These are phyloP conservation scores for Hoplostethus atlanticus DNA, from an alignment of 2,797 vertebrate genomes.

Conservation along the genomic window DNA sequence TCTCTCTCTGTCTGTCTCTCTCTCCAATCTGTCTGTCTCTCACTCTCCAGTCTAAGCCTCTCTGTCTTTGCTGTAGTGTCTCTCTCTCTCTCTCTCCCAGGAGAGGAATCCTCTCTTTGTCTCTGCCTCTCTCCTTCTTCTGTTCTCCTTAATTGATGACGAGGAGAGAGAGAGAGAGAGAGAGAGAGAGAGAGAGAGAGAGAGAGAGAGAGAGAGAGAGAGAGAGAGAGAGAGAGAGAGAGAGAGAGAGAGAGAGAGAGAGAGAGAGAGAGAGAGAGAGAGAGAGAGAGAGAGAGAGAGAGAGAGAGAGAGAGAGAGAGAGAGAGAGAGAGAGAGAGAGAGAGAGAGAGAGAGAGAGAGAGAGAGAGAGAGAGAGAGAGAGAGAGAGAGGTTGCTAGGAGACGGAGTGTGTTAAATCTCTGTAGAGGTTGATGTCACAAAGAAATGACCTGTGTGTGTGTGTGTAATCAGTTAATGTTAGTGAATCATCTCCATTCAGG, in stretches of 20 bases:
- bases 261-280: constrained; percentile 9
- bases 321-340: neutral
- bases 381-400: constrained; percentile 6
- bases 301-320: neutral
- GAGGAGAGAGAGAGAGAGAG: neutral
- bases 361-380: neutral
- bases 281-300: constrained; percentile 6
- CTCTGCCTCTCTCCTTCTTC: constrained; percentile 3
- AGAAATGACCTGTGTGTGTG: neutral
- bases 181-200: neutral
- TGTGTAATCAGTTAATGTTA: neutral
- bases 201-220: neutral
- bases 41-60: no score
- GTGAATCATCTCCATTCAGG: neutral
- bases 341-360: constrained; percentile 13
- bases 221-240: constrained; percentile 10
- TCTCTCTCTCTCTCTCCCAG: neutral
- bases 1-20: no score
- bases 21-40: no score
- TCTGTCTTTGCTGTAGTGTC: no score
- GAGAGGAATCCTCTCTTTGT: neutral
- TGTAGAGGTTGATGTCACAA: neutral
- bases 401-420: constrained; percentile 7
- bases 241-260: neutral
- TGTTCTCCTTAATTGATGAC: constrained; percentile 51